Percentiles rank a stretch among this genome's conserved stretches.
Conservation (phyloP, 2,888 invertebrate genomes). For the Ptilodon capucinus region DNA sequence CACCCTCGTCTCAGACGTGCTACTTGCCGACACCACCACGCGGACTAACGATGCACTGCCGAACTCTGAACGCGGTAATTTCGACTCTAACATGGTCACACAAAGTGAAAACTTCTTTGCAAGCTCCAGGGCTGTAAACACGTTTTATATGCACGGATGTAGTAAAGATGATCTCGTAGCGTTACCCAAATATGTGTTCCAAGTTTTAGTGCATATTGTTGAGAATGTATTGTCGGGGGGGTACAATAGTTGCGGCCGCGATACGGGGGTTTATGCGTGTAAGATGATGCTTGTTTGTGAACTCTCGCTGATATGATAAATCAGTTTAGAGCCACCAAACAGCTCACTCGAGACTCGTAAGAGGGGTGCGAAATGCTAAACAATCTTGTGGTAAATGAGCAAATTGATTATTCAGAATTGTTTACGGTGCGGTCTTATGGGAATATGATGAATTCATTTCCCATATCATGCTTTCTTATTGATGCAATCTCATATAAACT, state of each 20-base stretch:
- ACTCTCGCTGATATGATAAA: conserved; percentile 78
- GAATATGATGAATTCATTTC: neutral
- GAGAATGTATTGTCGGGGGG: conserved; percentile 61
- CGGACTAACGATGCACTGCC: conserved; percentile 27
- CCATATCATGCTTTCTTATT: no score
- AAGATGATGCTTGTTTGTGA: conserved; percentile 81
- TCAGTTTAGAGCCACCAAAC: conserved; percentile 75
- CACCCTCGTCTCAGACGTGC: conserved; percentile 74
- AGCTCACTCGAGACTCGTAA: conserved; percentile 67
- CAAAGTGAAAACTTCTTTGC: conserved; percentile 38
- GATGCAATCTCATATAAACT: no score
- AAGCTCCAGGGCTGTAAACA: conserved; percentile 28
- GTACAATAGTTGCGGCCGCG: conserved; percentile 55
- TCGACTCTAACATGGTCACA: conserved; percentile 30
- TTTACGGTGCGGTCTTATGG: conserved; percentile 20
- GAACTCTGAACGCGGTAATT: conserved; percentile 16
- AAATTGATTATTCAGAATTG: conserved; percentile 64
- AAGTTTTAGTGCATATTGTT: conserved; percentile 69
- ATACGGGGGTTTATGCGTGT: conserved; percentile 79
- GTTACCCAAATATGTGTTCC: conserved; percentile 70
- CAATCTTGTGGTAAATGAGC: conserved; percentile 71
- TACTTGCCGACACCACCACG: conserved; percentile 46
- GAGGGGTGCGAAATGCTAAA: conserved; percentile 65
- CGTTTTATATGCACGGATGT: conserved; percentile 36
- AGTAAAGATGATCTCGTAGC: conserved; percentile 55